Percentiles rank a stretch among this genome's conserved stretches.
Evolutionary conservation across 2,113 vertebrate genomes (phyloP).

Genomic region (Equus quagga): DNA sequence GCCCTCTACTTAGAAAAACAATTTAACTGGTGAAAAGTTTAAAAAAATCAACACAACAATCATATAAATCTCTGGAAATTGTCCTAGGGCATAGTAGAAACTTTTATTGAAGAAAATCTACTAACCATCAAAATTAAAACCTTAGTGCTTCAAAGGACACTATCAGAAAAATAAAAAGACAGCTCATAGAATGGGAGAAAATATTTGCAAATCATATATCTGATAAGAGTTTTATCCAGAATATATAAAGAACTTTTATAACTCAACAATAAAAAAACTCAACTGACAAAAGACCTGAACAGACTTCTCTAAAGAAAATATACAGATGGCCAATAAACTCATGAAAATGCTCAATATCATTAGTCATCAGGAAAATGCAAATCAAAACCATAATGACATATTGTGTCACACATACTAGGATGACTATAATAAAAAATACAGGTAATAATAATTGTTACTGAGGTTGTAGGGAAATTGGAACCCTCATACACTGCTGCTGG

Average conservation of each 20-base stretch:
- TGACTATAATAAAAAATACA: not conserved
- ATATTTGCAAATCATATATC: not conserved
- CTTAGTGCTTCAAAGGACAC: not conserved
- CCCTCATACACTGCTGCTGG: not conserved
- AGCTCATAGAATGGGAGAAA: not conserved
- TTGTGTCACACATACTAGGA: not conserved
- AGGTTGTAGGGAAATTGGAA: not conserved
- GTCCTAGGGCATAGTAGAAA: not conserved
- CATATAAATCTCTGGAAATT: not conserved
- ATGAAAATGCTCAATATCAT: not conserved
- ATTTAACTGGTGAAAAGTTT: not conserved
- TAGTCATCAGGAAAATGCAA: not conserved
- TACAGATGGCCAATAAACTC: not conserved
- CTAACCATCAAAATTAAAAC: not conserved
- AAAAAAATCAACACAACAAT: not conserved
- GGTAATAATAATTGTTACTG: not conserved
- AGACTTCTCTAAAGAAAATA: not conserved
- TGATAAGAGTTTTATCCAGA: not conserved
- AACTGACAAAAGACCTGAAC: not conserved
- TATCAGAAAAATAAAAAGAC: conserved; percentile 4
- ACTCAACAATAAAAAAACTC: not conserved
- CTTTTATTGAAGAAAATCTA: not conserved
- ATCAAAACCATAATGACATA: not conserved
- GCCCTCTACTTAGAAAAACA: not conserved
- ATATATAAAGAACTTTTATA: not conserved